Conservation (phyloP, 2,888 invertebrate genomes). For the Diogma glabrata region DNA sequence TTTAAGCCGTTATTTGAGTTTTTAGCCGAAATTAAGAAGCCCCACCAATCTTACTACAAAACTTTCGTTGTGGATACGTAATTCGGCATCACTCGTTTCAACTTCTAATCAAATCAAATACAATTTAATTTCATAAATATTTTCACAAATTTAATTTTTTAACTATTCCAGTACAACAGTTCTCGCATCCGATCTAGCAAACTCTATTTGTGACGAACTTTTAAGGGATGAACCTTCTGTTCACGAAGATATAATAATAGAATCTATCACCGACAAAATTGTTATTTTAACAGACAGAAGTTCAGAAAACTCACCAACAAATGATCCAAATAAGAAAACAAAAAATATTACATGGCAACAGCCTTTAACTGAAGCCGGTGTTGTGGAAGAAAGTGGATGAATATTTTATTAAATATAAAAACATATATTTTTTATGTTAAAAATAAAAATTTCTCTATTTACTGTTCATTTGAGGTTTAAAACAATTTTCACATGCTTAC, state of each 20-base stretch:
- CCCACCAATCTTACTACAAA: too few relatives aligned
- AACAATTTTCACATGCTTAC: neutral
- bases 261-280: too few relatives aligned
- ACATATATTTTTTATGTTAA: too few relatives aligned
- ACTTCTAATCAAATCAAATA: neutral
- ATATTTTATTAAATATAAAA: neutral
- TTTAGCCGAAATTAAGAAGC: too few relatives aligned
- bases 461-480: constrained; percentile 8
- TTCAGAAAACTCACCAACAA: neutral
- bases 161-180: constrained; percentile 18
- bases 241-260: neutral
- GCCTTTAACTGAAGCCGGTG: neutral
- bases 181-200: constrained; percentile 21
- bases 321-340: constrained; percentile 7
- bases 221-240: constrained; percentile 16
- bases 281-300: neutral
- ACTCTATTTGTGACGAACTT: constrained; percentile 21
- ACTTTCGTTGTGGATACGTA: too few relatives aligned
- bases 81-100: neutral
- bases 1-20: too few relatives aligned
- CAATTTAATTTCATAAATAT: neutral
- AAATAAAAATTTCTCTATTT: constrained; percentile 5
- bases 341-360: constrained; percentile 7
- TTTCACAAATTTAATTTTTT: neutral
- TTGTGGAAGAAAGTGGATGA: constrained; percentile 5